Conservation (phyloP, 2,113 vertebrate species). For the Pygoscelis antarcticus region DNA sequence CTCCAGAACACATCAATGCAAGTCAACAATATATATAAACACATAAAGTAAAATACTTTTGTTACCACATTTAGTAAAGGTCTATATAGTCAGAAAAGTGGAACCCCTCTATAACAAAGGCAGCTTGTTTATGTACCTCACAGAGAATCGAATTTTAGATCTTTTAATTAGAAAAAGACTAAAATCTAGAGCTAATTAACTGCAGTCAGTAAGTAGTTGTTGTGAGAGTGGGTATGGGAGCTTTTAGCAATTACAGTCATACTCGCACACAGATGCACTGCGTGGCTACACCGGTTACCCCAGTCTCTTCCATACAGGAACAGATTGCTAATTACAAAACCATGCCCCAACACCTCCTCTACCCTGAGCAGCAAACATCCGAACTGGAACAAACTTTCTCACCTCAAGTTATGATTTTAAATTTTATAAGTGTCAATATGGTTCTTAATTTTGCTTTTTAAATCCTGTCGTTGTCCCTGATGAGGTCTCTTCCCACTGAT, state of each 20-base stretch:
- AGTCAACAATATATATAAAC: not conserved
- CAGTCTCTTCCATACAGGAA: not conserved
- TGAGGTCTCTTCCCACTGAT: not conserved
- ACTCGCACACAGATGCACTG: not conserved
- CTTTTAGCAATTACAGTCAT: not conserved
- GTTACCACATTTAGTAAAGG: not conserved
- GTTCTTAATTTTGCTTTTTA: not conserved
- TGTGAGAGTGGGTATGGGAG: not conserved
- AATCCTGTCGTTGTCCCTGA: not conserved
- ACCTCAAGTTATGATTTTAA: conserved; percentile 18
- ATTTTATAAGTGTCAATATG: not conserved
- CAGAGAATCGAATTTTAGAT: not conserved
- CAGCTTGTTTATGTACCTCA: not conserved
- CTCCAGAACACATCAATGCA: not conserved
- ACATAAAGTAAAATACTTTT: not conserved
- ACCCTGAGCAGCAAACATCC: conserved; percentile 21
- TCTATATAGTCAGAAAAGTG: not conserved
- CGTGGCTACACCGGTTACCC: not conserved
- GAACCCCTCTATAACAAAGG: not conserved
- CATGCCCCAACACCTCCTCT: conserved; percentile 3
- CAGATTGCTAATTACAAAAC: conserved; percentile 40
- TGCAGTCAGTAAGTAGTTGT: not conserved
- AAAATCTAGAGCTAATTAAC: conserved; percentile 18
- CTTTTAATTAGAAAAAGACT: not conserved
- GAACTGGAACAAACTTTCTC: conserved; percentile 33